These are phyloP conservation scores for Notothenia coriiceps DNA, from an alignment of 2,113 vertebrate species.

Conservation along the genomic window DNA sequence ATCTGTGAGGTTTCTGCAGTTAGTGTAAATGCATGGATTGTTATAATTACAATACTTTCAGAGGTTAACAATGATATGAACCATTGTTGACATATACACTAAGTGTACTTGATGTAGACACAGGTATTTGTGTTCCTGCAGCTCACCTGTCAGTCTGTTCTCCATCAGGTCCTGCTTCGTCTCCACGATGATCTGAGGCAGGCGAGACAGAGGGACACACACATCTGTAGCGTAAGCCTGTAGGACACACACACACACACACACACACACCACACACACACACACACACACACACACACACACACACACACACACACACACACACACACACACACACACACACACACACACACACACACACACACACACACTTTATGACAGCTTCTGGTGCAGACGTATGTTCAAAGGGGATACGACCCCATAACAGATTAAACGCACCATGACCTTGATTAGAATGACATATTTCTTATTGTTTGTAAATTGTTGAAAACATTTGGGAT, in stretches of 20 bases:
- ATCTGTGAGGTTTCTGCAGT: too few species aligned
- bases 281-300: conserved; percentile 84
- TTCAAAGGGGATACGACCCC: too few species aligned
- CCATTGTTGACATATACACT: background rate
- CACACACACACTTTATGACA: background rate
- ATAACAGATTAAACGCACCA: too few species aligned
- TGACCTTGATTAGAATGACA: too few species aligned
- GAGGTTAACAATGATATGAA: background rate
- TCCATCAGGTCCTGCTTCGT: conserved; percentile 89
- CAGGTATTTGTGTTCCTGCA: too few species aligned
- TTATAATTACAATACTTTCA: background rate
- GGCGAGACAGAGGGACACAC: conserved; percentile 93
- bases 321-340: conserved; percentile 82
- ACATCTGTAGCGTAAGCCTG: conserved; percentile 94
- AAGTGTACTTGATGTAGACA: background rate
- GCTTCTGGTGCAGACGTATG: too few species aligned
- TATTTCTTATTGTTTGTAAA: too few species aligned
- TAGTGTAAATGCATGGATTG: background rate
- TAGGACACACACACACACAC: conserved; percentile 86
- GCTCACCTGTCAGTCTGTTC: conserved; percentile 88
- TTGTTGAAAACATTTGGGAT: too few species aligned
- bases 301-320: conserved; percentile 86
- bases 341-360: conserved; percentile 85
- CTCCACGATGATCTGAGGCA: conserved; percentile 91
- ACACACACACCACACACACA: background rate